Evolutionary conservation across 1,140 invertebrate species (phyloP).

Genomic region (Rhopalosiphum padi): DNA sequence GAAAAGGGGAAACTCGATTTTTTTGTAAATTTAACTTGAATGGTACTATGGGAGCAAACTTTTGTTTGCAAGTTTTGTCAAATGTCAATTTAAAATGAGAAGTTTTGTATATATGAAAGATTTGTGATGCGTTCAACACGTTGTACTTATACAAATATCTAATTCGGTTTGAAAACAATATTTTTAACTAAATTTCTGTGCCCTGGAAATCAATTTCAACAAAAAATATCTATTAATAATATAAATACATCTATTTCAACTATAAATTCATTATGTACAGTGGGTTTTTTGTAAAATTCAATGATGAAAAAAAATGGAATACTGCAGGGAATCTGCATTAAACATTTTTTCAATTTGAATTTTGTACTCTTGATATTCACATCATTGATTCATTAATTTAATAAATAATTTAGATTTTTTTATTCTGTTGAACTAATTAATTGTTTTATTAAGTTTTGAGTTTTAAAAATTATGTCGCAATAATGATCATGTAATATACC

Average conservation of each 20-base stretch:
- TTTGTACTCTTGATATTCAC: too few species aligned
- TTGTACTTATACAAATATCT: not conserved
- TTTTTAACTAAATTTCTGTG: not conserved
- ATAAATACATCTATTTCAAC: not conserved
- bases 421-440: too few species aligned
- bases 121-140: not conserved
- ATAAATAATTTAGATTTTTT: too few species aligned
- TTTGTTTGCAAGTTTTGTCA: constrained; percentile 1
- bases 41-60: not conserved
- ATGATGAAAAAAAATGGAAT: too few species aligned
- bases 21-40: constrained; percentile 35
- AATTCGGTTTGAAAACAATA: not conserved
- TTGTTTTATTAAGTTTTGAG: too few species aligned
- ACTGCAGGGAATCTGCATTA: too few species aligned
- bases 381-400: too few species aligned
- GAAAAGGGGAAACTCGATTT: constrained; percentile 6
- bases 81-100: constrained; percentile 17
- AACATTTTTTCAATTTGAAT: too few species aligned
- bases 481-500: too few species aligned
- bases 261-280: not conserved
- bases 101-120: not conserved
- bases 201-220: not conserved
- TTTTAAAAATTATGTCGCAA: too few species aligned
- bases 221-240: not conserved
- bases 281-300: too few species aligned